Evolutionary conservation across 2,888 invertebrate species (phyloP), one percentile per base, ranked within the genome.

Genomic region (Gymnocheta viridis): DNA sequence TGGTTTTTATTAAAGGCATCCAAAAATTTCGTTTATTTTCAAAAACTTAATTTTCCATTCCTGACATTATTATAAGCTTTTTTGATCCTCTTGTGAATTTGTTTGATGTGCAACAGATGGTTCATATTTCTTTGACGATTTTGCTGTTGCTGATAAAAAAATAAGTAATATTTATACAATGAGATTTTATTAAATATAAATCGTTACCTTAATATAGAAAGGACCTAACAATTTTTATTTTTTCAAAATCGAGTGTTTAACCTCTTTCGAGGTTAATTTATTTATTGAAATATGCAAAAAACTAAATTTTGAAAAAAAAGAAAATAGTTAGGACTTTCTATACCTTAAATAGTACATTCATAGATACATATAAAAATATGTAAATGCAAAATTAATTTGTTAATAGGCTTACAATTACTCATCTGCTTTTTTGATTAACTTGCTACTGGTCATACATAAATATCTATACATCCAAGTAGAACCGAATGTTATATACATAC

Each of bases 21-120:
- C n/a, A n/a, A n/a, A n/a, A n/a, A n/a, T n/a, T n/a, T n/a, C n/a
- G n/a, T n/a, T n/a, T n/a, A n/a, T n/a, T n/a, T n/a, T n/a, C n/a
- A n/a, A n/a, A n/a, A n/a, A n/a, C n/a, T n/a, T n/a, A 41, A 10
- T 4, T 47, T 19, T 7, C 19, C 19, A 47, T 47, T 49, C 14
- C 5, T 51, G 19, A 6, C 2, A 41, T 41, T 56, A n/a, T n/a
- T n/a, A n/a, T 51, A 5, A 49, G 49, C 19, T 2, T 38, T 66
- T 38, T 58, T 19, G 29, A 49, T 79, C 64, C 72, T 47, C 4
- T 29, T 1, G 4, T 29, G 22, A 12, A 41, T 24, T 41, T 41
- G 6, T 41, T 27, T 6, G n/a, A 22, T 51, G 22, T 51, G 22
- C 67, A 80, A 80, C 80, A 80, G 73, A 51, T 80, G 80, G 66